Percentiles rank a stretch among this genome's conserved stretches.
Evolutionary conservation across 1,140 invertebrate genomes (phyloP).

Genomic region (Drosophila aff.): DNA sequence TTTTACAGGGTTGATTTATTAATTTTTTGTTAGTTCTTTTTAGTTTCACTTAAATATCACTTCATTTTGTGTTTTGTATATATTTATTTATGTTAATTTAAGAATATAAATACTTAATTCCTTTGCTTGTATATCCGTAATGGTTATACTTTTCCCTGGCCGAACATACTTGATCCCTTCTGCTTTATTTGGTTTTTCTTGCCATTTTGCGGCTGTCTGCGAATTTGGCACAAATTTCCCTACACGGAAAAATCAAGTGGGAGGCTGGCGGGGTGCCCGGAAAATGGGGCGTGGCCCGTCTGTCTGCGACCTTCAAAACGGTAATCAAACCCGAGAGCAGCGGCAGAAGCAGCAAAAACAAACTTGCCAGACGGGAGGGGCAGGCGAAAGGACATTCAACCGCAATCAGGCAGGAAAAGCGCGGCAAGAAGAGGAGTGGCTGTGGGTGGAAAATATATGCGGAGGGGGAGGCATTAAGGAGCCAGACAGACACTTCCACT

Average conservation of each 20-base stretch:
- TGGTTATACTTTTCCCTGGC: background rate
- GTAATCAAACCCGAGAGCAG: conserved; percentile 48
- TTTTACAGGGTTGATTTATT: background rate
- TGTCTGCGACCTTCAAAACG: conserved; percentile 73
- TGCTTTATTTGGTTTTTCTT: background rate
- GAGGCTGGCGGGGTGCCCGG: too few relatives aligned
- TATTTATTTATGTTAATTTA: background rate
- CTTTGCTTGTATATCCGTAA: background rate
- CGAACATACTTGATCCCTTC: conserved; percentile 10
- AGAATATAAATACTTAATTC: background rate
- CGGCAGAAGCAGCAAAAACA: conserved; percentile 34
- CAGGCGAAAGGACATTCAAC: conserved; percentile 66
- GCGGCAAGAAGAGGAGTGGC: too few relatives aligned
- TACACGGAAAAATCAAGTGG: background rate
- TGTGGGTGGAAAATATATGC: background rate
- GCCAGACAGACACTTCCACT: conserved; percentile 44
- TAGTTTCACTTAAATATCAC: background rate
- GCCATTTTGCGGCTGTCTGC: conserved; percentile 40
- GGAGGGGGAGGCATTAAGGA: background rate
- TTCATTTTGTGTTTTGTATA: background rate
- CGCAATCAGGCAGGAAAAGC: conserved; percentile 7
- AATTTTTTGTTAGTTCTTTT: background rate
- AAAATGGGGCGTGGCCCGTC: conserved; percentile 13
- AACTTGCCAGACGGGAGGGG: conserved; percentile 64
- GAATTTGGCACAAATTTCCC: conserved; percentile 56